Evolutionary conservation across 2,888 invertebrate genomes (phyloP), one percentile per base, ranked within the genome.

Genomic region (Ophion costatus): DNA sequence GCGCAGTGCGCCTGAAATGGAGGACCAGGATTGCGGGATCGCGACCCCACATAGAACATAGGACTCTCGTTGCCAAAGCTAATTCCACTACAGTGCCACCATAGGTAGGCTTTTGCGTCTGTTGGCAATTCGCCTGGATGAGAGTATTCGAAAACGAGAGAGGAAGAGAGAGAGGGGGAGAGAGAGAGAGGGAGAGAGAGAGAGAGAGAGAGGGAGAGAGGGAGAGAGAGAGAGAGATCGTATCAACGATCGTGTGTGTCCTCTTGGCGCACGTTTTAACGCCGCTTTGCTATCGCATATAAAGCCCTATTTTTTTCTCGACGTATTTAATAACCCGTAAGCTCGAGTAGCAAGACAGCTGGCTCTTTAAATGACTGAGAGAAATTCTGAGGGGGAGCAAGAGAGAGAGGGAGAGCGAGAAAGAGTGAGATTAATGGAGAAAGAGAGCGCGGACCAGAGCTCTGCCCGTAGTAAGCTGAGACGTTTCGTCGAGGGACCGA

Each of bases 31-130:
- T 66, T 45, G 77, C 45, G 61, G 66, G 45, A 77, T 75, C 67
- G 29, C 20, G 51, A n/a, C 45, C 59, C 84, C 80, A 83, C 88
- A 82, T 86, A 87, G 85, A 86, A 86, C 75, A 69, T 57, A 69
- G 67, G 59, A 69, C 67, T 61, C 56, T 75, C 83, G 61, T 45
- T 70, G 42, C 85, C 59, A 56, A 75, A 78, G 82, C 80, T 88
- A 86, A 88, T 89, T 88, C 83, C 78, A 57, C 70, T 61, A 63
- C 63, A 29, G 75, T 29, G 20, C 45, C 42, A 22, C 7, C 24
- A n/a, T 67, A 24, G 75, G 69, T 69, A 59, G 64, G 69, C 61
- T 56, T 45, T 81, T 7, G 63, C 24, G 70, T 33, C 57, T n/a
- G 73, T 80, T 80, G 73, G 75, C 75, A 70, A 81, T 70, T 63